Conservation (phyloP, 1,140 invertebrate species). For the Pinna nobilis region DNA sequence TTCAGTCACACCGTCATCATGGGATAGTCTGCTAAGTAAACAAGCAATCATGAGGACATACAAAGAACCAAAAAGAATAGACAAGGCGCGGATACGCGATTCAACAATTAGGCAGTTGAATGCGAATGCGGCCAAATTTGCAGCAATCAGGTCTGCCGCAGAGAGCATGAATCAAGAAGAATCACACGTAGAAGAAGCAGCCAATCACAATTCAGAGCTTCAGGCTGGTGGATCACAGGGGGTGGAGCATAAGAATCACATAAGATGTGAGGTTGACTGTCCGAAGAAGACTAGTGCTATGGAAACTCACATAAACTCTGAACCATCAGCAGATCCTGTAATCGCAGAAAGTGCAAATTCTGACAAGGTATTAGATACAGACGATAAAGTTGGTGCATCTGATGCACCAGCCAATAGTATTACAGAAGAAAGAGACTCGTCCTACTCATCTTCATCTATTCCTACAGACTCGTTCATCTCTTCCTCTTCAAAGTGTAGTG, state of each 20-base stretch:
- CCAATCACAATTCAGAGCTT: too few species aligned
- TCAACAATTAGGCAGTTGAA: constrained; percentile 27
- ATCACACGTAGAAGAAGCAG: not conserved
- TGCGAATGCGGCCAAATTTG: constrained; percentile 22
- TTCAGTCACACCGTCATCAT: not conserved
- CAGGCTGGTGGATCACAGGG: too few species aligned
- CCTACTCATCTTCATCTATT: constrained; percentile 18
- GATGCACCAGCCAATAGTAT: constrained; percentile 7
- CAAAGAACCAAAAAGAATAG: constrained; percentile 46
- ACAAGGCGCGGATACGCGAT: constrained; percentile 33
- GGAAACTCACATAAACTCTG: not conserved
- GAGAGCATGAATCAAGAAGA: constrained; percentile 11
- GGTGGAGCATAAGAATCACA: too few species aligned
- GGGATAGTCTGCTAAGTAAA: constrained; percentile 12
- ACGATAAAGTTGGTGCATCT: too few species aligned
- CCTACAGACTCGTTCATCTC: constrained; percentile 21
- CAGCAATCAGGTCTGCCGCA: constrained; percentile 22
- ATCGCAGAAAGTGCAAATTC: too few species aligned
- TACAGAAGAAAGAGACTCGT: constrained; percentile 9
- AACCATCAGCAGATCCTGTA: not conserved
- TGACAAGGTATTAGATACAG: too few species aligned
- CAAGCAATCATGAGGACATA: constrained; percentile 41
- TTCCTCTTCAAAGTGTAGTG: constrained; percentile 17
- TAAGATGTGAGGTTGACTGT: too few species aligned
- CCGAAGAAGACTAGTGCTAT: constrained; percentile 4